Conservation (phyloP, 1,140 invertebrate species). For the Macrobrachium nipponense region DNA sequence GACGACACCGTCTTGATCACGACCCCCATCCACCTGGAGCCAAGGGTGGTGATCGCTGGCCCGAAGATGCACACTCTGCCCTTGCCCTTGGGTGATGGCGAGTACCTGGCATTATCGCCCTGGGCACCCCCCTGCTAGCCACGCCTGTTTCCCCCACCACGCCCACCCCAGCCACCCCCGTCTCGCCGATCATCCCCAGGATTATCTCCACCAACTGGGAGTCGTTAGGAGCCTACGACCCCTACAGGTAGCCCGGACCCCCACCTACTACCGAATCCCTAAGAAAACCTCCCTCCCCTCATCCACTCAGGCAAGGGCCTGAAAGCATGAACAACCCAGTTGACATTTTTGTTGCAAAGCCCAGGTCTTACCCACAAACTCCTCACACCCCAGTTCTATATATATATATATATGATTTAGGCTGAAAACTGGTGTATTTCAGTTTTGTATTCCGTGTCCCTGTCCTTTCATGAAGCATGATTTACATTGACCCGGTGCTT, state of each 20-base stretch:
- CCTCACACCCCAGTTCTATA: no score
- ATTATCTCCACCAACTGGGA: conserved; percentile 65
- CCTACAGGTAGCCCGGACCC: conserved; percentile 57
- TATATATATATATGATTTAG: no score
- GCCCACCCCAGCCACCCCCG: conserved; percentile 59
- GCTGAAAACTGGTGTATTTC: no score
- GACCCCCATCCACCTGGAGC: conserved; percentile 41
- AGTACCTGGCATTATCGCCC: conserved; percentile 37
- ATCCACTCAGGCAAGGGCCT: no score
- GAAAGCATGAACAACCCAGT: no score
- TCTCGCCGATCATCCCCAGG: conserved; percentile 61
- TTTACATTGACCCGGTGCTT: no score
- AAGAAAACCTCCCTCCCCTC: neutral
- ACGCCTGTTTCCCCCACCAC: conserved; percentile 60
- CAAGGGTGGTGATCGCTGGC: conserved; percentile 28
- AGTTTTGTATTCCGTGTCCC: no score
- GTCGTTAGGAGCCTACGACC: conserved; percentile 63
- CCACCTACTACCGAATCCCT: neutral
- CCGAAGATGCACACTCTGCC: conserved; percentile 55
- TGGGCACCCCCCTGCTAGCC: conserved; percentile 46
- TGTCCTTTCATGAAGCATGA: no score
- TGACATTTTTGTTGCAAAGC: no score
- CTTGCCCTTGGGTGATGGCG: conserved; percentile 46
- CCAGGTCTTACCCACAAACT: no score
- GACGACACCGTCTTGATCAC: conserved; percentile 24